Conservation (phyloP, 2,113 vertebrate genomes). For the Thalassoma bifasciatum region DNA sequence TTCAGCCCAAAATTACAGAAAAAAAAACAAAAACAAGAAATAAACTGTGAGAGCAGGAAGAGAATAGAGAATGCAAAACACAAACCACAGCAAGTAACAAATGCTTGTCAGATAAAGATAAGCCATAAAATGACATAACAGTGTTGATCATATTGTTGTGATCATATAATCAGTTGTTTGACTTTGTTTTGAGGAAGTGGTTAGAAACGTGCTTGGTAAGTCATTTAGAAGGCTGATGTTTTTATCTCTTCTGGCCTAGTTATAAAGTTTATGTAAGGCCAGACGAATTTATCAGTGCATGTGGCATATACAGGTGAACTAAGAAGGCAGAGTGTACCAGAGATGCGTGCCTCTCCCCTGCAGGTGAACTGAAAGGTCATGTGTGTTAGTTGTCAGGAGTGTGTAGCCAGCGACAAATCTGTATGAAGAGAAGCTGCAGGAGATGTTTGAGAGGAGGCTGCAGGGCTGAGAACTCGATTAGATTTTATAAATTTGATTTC, state of each 20-base stretch:
- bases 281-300: too few relatives aligned
- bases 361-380: conserved; percentile 72
- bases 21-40: too few relatives aligned
- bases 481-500: conserved; percentile 18
- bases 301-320: not conserved
- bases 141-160: not conserved
- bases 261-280: too few relatives aligned
- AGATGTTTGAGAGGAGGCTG: conserved; percentile 36
- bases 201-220: too few relatives aligned
- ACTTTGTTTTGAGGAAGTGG: too few relatives aligned
- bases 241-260: too few relatives aligned
- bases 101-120: not conserved
- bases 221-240: too few relatives aligned
- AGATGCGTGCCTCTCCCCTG: conserved; percentile 54
- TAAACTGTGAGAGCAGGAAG: too few relatives aligned
- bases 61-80: too few relatives aligned
- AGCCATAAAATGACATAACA: not conserved
- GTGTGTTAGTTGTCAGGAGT: conserved; percentile 49
- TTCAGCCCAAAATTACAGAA: too few relatives aligned
- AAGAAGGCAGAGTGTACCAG: conserved; percentile 20
- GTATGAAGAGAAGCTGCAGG: conserved; percentile 20
- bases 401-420: conserved; percentile 20
- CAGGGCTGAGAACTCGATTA: conserved; percentile 20
- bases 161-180: too few relatives aligned
- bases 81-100: too few relatives aligned